phyloP scores from a whole-genome alignment of 2,888 invertebrate genomes.

The Pocota personata region DNA sequence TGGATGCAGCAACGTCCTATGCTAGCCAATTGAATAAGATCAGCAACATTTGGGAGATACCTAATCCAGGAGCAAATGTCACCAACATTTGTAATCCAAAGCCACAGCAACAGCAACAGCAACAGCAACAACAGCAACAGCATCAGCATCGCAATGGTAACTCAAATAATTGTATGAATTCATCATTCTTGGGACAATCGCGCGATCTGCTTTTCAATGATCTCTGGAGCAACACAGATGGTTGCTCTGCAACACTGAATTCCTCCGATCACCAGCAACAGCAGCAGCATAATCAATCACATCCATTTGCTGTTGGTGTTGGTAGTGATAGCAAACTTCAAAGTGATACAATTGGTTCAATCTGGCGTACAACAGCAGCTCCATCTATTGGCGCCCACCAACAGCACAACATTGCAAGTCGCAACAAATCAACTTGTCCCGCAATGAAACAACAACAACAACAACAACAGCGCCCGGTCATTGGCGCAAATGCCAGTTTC shows the following conservation, averaged over 20 bases:
- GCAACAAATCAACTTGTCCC: slow-evolving; percentile 58
- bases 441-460: slow-evolving; percentile 61
- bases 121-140: slow-evolving; percentile 65
- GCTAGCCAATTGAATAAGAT: slow-evolving; percentile 78
- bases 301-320: slow-evolving; percentile 52
- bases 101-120: slow-evolving; percentile 68
- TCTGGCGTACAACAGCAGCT: slow-evolving; percentile 73
- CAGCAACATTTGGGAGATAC: slow-evolving; percentile 81
- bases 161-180: slow-evolving; percentile 45
- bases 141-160: slow-evolving; percentile 48
- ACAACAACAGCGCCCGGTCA: slow-evolving; percentile 47
- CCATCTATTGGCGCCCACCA: slow-evolving; percentile 24
- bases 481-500: slow-evolving; percentile 66
- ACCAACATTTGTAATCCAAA: slow-evolving; percentile 59
- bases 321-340: slow-evolving; percentile 56
- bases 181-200: slow-evolving; percentile 68
- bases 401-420: slow-evolving; percentile 24
- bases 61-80: slow-evolving; percentile 67
- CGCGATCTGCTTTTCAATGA: slow-evolving; percentile 80
- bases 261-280: slow-evolving; percentile 63
- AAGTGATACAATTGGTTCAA: slow-evolving; percentile 70
- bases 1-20: slow-evolving; percentile 65
- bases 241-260: slow-evolving; percentile 66
- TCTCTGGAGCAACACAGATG: slow-evolving; percentile 80
- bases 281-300: slow-evolving; percentile 39